Conservation (phyloP, 2,113 vertebrate genomes). For the Apodemus sylvaticus region DNA sequence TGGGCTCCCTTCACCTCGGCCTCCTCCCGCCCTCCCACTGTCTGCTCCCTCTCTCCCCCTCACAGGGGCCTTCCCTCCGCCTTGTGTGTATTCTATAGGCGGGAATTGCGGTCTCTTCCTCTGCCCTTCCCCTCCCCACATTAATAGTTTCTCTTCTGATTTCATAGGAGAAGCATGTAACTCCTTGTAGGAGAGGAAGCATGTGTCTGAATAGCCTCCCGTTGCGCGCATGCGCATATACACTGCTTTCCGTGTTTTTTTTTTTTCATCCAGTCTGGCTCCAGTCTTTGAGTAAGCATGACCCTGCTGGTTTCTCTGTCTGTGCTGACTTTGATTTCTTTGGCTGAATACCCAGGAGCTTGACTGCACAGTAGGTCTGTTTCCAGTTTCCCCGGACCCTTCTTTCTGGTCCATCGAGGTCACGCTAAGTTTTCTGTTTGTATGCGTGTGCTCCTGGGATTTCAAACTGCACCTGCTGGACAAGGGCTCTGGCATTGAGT, state of each 20-base stretch:
- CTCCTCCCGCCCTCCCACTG: too few species aligned
- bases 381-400: not conserved
- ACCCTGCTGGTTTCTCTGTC: too few species aligned
- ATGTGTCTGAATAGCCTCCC: not conserved
- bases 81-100: not conserved
- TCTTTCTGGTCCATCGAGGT: not conserved
- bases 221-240: accelerated
- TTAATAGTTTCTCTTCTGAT: not conserved
- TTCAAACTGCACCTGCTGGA: not conserved
- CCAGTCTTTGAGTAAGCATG: not conserved
- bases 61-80: not conserved
- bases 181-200: not conserved
- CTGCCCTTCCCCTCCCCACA: too few species aligned
- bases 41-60: too few species aligned
- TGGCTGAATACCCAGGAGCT: not conserved
- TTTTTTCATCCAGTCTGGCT: not conserved
- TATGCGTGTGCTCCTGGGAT: not conserved
- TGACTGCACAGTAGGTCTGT: not conserved
- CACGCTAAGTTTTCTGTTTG: not conserved
- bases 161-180: not conserved
- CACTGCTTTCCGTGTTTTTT: not conserved
- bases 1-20: not conserved
- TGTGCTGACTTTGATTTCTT: not conserved
- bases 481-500: not conserved
- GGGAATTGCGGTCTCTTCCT: not conserved